These are phyloP conservation scores for Aurelia sp. DNA, from an alignment of 30 jellyfish, hydroid and myxozoan species.

Conservation along the genomic window DNA sequence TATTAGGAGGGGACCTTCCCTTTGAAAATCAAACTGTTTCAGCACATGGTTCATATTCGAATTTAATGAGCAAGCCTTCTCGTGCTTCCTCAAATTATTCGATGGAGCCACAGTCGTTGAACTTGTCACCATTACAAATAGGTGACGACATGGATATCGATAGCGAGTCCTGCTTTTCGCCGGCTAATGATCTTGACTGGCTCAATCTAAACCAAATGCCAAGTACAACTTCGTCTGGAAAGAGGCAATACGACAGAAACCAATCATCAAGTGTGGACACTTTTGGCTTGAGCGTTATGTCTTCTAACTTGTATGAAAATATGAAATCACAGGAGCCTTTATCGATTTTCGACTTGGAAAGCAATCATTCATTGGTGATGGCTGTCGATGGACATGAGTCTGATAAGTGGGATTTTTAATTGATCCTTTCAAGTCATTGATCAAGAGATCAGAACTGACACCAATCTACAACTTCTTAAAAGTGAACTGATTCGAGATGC, in stretches of 20 bases:
- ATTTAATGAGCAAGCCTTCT: not conserved
- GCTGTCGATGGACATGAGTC: conserved; percentile 53
- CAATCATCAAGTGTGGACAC: not conserved
- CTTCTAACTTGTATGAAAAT: conserved; percentile 38
- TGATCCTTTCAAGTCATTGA: no score
- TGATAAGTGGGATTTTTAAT: conserved; percentile 62
- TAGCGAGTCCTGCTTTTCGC: conserved; percentile 4
- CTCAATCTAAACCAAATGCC: conserved; percentile 24
- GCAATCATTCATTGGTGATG: conserved; percentile 44
- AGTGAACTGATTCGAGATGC: no score
- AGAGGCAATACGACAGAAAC: conserved; percentile 8
- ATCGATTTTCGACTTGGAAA: conserved; percentile 57
- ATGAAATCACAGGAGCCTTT: conserved; percentile 46
- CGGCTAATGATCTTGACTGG: conserved; percentile 64
- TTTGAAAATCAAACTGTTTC: not conserved
- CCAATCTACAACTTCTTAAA: no score
- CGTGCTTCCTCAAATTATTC: not conserved
- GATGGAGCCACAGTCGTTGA: not conserved
- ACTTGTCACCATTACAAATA: conserved; percentile 40
- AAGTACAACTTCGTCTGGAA: not conserved
- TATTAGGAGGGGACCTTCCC: conserved; percentile 31
- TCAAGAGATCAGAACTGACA: no score
- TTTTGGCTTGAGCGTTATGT: conserved; percentile 17
- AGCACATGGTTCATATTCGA: not conserved
- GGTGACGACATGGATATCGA: conserved; percentile 71